These are phyloP conservation scores for Nothocercus nigrocapillus DNA, from an alignment of 2,113 vertebrate species.

Conservation along the genomic window DNA sequence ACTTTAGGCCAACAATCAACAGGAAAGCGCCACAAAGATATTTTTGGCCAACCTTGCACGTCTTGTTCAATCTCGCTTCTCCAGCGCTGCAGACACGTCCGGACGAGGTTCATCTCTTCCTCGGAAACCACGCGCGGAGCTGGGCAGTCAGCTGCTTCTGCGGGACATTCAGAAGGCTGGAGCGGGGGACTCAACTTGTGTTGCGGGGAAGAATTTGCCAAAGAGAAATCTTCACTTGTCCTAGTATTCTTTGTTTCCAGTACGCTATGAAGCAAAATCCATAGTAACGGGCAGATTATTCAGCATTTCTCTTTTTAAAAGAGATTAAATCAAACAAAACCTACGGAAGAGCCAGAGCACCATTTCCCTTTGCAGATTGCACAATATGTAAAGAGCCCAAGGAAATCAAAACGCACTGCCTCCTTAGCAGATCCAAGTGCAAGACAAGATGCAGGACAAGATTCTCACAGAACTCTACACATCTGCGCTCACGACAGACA, in stretches of 20 bases:
- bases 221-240: slow-evolving; percentile 48
- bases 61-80: slow-evolving; percentile 90
- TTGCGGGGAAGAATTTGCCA: slow-evolving; percentile 33
- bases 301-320: background rate
- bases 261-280: slow-evolving; percentile 32
- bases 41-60: slow-evolving; percentile 80
- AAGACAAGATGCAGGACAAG: background rate
- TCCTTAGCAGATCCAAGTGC: background rate
- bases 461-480: background rate
- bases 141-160: slow-evolving; percentile 72
- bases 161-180: slow-evolving; percentile 64
- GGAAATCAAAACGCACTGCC: background rate
- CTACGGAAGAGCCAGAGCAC: background rate
- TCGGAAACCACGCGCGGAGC: slow-evolving; percentile 81
- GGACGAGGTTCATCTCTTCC: slow-evolving; percentile 87
- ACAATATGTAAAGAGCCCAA: background rate
- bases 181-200: slow-evolving; percentile 65
- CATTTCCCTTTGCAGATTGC: background rate
- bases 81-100: slow-evolving; percentile 91
- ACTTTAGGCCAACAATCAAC: background rate
- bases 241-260: slow-evolving; percentile 24
- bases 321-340: background rate
- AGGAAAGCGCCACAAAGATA: background rate
- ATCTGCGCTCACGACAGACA: background rate
- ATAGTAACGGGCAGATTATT: background rate